A percentile compares a stretch with the other conserved stretches of the same genome.
Conservation (phyloP, 2,888 invertebrate genomes). For the Lepidonotus clava region DNA sequence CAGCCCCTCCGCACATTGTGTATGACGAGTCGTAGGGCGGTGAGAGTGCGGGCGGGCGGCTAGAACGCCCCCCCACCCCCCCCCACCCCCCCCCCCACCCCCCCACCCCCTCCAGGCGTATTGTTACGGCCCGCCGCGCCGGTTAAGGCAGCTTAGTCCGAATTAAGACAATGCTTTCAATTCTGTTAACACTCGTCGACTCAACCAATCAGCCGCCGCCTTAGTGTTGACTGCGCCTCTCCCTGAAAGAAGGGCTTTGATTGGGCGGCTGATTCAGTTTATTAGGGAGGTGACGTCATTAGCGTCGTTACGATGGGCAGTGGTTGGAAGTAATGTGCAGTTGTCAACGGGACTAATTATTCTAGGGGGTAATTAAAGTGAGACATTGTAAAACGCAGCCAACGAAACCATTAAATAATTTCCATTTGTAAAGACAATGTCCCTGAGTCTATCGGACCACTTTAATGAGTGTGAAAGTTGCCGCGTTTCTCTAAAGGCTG, state of each 20-base stretch:
- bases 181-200: slow-evolving; percentile 27
- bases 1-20: too few relatives aligned
- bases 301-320: not conserved
- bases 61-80: not conserved
- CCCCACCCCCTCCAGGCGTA: not conserved
- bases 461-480: not conserved
- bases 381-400: slow-evolving; percentile 4
- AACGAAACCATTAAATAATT: slow-evolving; percentile 27
- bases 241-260: not conserved
- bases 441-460: not conserved
- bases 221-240: not conserved
- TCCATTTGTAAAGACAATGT: not conserved
- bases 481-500: not conserved
- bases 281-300: slow-evolving; percentile 37
- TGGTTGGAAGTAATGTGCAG: not conserved
- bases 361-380: slow-evolving; percentile 5
- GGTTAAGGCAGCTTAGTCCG: not conserved
- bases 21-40: too few relatives aligned
- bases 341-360: slow-evolving; percentile 30
- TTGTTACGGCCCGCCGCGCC: too few relatives aligned
- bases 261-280: slow-evolving; percentile 6
- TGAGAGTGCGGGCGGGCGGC: too few relatives aligned
- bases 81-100: not conserved
- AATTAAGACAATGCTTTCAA: slow-evolving; percentile 18
- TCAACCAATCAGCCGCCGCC: slow-evolving; percentile 26